Base-by-base conservation (phyloP, 2,888 invertebrate species). In the Chymomyza fuscimana region DNA sequence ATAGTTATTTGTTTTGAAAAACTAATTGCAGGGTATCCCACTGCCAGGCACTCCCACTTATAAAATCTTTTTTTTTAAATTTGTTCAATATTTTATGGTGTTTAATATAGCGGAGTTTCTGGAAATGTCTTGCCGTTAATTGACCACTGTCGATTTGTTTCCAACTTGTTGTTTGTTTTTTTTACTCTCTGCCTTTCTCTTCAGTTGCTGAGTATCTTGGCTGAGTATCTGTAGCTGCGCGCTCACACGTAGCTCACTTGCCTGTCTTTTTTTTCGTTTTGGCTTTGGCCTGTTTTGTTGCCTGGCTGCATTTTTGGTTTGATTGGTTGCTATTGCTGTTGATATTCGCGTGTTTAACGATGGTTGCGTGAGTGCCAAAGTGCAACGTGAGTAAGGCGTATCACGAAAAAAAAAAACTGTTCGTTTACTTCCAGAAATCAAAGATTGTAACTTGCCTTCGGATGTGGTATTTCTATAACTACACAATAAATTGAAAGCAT, bases 181-280 rank as follows among this genome's bases (percentile, higher is more conserved):
- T 25, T 52, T 56, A 69, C 58, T 69, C 19, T 40, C 36, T 22
- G 32, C 22, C 0, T 59, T 69, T 65, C 62, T 59, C 63, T 36
- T 58, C 46, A 10, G 50, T 67, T 67, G 22, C 22, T 3, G 36
- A 54, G 7, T 2, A 40, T 63, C 61, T 51, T 51, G 50, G 32
- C 32, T 32, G 40, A 40, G 40, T 40, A 40, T 36, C 25, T 63
- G 62, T 62, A 36, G 59, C 65, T 65, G 71, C 52, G n/a, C 63
- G 63, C 72, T 61, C 69, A 71, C 75, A 73, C 62, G 65, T 72
- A 66, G 63, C 61, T 51, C n/a, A 46, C 63, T 61, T 59, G 56
- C 6, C 12, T 32, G 7, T 56, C 58, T 64, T 67, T 70, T 50
- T 56, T 63, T 72, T 63, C 50, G 67, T 73, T 74, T 46, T 46